Conservation (phyloP, 2,113 vertebrate species). For the Marmota flaviventris region DNA sequence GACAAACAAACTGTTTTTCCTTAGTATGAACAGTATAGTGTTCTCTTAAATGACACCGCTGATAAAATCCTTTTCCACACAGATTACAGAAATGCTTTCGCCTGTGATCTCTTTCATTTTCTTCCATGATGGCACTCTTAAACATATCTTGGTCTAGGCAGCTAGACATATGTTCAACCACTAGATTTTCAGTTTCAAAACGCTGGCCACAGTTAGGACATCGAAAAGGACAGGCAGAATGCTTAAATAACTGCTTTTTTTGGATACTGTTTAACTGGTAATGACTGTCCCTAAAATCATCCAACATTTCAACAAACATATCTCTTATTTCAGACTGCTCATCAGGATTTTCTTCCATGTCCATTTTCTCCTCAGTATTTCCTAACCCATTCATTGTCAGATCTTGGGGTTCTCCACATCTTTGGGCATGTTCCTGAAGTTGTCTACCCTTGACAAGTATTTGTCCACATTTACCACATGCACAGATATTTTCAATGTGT, state of each 20-base stretch:
- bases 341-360: conserved; percentile 93
- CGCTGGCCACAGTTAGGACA: conserved; percentile 96
- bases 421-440: conserved; percentile 97
- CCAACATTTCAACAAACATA: conserved; percentile 91
- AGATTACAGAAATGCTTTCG: conserved; percentile 98
- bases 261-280: conserved; percentile 88
- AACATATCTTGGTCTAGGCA: conserved; percentile 96
- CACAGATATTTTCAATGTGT: conserved; percentile 98
- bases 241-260: conserved; percentile 90
- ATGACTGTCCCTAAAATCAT: conserved; percentile 89
- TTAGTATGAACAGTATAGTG: conserved; percentile 99
- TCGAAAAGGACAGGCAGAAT: conserved; percentile 92
- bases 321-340: conserved; percentile 93
- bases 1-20: conserved; percentile 99
- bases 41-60: conserved; percentile 98
- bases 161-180: conserved; percentile 94
- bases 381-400: conserved; percentile 87
- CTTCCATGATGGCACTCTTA: conserved; percentile 92
- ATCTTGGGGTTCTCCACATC: conserved; percentile 94
- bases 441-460: conserved; percentile 97
- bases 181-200: conserved; percentile 94
- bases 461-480: conserved; percentile 97
- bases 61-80: conserved; percentile 98
- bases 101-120: conserved; percentile 94
- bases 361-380: conserved; percentile 92